phyloP scores from a whole-genome alignment of 2,113 vertebrate genomes.

The Odocoileus virginianus region DNA sequence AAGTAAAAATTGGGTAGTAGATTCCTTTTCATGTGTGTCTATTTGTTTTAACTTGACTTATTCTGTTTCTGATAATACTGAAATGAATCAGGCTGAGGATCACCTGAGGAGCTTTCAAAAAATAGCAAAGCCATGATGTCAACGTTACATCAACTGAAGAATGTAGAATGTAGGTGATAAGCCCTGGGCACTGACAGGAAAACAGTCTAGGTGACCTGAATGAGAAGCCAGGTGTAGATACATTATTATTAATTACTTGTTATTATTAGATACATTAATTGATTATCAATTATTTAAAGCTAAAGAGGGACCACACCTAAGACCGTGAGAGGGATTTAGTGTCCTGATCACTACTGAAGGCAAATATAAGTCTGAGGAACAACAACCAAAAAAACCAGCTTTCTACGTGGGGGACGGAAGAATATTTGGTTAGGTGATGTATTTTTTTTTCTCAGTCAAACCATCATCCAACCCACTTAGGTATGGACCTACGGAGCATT shows the following conservation, averaged over 20 bases:
- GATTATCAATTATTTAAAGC: not conserved
- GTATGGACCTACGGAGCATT: not conserved
- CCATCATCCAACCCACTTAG: not conserved
- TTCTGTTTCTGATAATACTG: not conserved
- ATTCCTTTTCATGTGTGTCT: not conserved
- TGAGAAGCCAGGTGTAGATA: not conserved
- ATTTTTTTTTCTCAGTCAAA: constrained; percentile 28
- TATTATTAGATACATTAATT: not conserved
- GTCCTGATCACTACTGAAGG: not conserved
- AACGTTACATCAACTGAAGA: not conserved
- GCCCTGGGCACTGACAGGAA: not conserved
- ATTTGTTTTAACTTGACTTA: not conserved
- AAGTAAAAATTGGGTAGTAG: not conserved
- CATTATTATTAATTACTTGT: not conserved
- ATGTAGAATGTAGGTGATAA: not conserved
- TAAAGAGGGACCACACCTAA: not conserved
- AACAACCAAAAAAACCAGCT: not conserved
- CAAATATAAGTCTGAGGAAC: not conserved
- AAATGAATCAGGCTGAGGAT: not conserved
- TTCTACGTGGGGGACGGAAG: not conserved
- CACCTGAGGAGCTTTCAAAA: not conserved
- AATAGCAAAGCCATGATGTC: not conserved
- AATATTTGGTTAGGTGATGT: constrained; percentile 34
- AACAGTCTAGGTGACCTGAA: not conserved
- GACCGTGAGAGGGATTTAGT: not conserved